Percentiles rank a stretch among this genome's conserved stretches.
Evolutionary conservation across 2,888 invertebrate genomes (phyloP).

Genomic region (Sthenelais limicola): DNA sequence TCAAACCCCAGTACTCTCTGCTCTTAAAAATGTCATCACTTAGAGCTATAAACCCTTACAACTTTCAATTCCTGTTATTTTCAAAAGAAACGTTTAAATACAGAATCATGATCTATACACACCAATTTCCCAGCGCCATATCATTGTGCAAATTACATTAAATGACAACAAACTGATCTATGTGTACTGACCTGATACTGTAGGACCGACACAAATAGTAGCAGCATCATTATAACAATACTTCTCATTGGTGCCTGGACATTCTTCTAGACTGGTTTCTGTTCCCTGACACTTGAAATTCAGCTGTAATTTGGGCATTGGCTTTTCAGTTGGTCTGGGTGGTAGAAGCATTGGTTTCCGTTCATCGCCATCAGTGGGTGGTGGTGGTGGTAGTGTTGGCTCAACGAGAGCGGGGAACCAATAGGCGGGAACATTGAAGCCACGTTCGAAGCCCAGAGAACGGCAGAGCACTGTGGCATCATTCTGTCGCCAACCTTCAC

Average conservation of each 20-base stretch:
- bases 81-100: no score
- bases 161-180: no score
- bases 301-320: background rate
- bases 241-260: background rate
- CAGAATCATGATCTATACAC: no score
- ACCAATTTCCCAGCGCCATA: no score
- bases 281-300: background rate
- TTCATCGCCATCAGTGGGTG: background rate
- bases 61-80: no score
- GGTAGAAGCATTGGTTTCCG: background rate
- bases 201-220: background rate
- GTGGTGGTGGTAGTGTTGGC: no score
- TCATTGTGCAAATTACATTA: no score
- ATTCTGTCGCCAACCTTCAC: background rate
- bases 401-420: background rate
- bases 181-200: no score
- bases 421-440: background rate
- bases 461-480: slow-evolving; percentile 20
- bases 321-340: background rate
- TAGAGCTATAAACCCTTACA: no score
- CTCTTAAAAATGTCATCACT: no score
- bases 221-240: background rate
- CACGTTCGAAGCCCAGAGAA: background rate
- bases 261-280: background rate
- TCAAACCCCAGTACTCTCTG: no score